Base-by-base conservation (phyloP, 2,888 invertebrate species). In the Seira ritae region DNA sequence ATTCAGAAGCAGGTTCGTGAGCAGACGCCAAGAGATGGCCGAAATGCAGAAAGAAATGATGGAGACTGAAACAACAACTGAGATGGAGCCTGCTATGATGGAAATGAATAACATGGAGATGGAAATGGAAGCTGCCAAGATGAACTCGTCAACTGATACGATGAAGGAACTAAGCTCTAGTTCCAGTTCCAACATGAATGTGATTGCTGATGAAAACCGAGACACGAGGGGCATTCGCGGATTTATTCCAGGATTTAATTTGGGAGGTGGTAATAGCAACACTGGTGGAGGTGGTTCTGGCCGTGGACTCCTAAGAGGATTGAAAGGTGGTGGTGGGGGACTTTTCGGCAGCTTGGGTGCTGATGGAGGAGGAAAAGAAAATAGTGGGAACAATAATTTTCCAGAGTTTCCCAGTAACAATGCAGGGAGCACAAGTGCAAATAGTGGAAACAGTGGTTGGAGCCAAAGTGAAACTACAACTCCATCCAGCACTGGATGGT, bases 281-380 rank as follows among this genome's bases (percentile, higher is more conserved):
- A n/a, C n/a, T n/a, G n/a, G n/a, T 42, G 42, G 42, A 42, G 12
- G 12, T 42, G 42, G 42, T 8, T 6, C 42, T n/a, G n/a, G n/a
- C n/a, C n/a, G n/a, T 42, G 42, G 42, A 42, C 42, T 42, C 12
- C 12, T 42, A 8, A 42, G 46, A 3, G 19, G 65, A 4, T 42
- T 15, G 17, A 65, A 55, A 37, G 60, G 23, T 15, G 37, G 60
- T 37, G 73, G 73, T 22, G 17, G 31, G 20, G 65, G 73, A 17
- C n/a, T 72, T 60, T 22, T 72, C n/a, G 19, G 67, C n/a, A 24
- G 67, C 8, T 31, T 67, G 22, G 67, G 67, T 6, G 70, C 46
- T 19, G 70, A 31, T 66, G 20, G 20, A 72, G 37, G 65, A 6
- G 73, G 73, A 15, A 19, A 42, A 50, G 71, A 50, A 3, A 22